phyloP scores from a whole-genome alignment of 1,140 invertebrate species.

The Metaphire vulgaris region DNA sequence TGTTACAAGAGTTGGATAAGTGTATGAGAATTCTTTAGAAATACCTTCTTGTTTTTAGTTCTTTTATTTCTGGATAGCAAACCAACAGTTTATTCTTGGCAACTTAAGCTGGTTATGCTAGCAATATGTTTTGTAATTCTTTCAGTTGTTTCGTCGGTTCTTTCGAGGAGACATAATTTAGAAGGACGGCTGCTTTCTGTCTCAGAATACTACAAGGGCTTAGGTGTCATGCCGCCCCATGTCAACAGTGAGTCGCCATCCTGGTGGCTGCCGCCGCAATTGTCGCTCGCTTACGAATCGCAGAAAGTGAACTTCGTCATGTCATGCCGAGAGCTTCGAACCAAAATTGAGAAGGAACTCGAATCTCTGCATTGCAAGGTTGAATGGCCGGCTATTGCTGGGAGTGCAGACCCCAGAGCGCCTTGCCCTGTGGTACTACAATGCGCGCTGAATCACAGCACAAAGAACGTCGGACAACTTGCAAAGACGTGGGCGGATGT shows the following conservation, averaged over 20 bases:
- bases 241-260: not conserved
- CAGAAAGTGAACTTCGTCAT: not conserved
- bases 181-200: not conserved
- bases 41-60: no score
- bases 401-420: not conserved
- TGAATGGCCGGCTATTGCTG: not conserved
- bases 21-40: no score
- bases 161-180: not conserved
- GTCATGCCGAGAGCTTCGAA: not conserved
- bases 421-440: not conserved
- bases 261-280: not conserved
- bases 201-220: not conserved
- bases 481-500: not conserved
- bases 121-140: not conserved
- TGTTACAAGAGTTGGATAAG: no score
- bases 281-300: not conserved
- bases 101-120: no score
- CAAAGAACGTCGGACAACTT: not conserved
- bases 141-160: not conserved
- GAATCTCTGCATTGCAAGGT: not conserved
- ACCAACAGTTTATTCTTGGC: no score
- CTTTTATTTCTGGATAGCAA: no score
- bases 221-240: not conserved
- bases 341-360: not conserved
- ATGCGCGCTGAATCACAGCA: not conserved